Evolutionary conservation across 2,888 invertebrate species (phyloP), one percentile per base, ranked within the genome.

Genomic region (Agrypnus murinus): DNA sequence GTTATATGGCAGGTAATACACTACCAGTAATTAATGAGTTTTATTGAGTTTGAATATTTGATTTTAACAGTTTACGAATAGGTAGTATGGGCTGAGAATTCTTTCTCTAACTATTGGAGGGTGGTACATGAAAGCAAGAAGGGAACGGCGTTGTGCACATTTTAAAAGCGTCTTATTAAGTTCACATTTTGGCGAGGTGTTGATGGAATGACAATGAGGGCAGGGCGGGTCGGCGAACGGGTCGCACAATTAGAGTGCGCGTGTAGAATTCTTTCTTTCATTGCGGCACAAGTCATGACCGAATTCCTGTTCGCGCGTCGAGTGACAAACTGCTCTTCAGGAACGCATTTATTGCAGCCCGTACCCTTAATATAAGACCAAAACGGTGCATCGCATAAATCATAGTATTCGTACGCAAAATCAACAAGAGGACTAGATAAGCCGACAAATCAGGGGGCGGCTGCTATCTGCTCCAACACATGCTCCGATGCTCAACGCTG

Each of bases 341-440:
- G 77, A 78, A 77, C 77, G 78, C 77, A 77, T 76, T 79, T 78
- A 79, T 78, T 79, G 77, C 77, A 69, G 76, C 75, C 69, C 69
- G 74, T 74, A 50, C 69, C 75, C 73, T 78, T 75, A 78, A 75
- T 70, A 70, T 77, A 76, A 75, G 72, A 65, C 34, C 36, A 53
- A 65, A 66, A 38, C 63, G 55, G 67, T 69, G 64, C 64, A 67
- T 60, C 63, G 71, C 75, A 78, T 79, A 79, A 79, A 79, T 79
- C 78, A 79, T 73, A 66, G 71, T 50, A 72, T 76, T 74, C 75
- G 74, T 75, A 80, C 72, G 79, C 79, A 82, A 83, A 83, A 82
- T 82, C 83, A 83, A 81, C 82, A 82, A 80, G 79, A 77, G 79
- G 80, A 77, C 78, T 76, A 82, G 81, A 82, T 79, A 81, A 83